These are phyloP conservation scores for Theristus sp. DNA, from an alignment of 2,888 invertebrate genomes.

Conservation along the genomic window DNA sequence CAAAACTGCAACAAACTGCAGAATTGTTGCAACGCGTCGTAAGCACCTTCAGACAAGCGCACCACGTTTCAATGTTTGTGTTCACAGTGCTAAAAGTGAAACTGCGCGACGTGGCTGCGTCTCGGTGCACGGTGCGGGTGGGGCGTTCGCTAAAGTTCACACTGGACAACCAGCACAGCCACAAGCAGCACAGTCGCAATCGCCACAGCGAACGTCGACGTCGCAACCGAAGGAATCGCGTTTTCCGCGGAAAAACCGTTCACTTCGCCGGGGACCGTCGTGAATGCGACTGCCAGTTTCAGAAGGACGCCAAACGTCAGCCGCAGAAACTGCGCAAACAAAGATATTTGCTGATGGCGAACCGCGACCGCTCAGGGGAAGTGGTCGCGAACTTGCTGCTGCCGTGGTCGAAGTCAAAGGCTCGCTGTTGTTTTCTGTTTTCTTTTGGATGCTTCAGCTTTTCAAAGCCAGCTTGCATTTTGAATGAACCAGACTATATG, in stretches of 20 bases:
- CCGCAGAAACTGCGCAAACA: not conserved
- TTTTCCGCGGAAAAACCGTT: constrained; percentile 1
- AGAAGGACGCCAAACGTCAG: not conserved
- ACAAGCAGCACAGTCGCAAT: not conserved
- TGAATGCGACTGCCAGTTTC: constrained; percentile 1
- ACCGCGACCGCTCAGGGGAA: constrained; percentile 11
- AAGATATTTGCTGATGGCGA: constrained; percentile 16
- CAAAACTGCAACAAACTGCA: too few relatives aligned
- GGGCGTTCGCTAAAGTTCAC: constrained; percentile 18
- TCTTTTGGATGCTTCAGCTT: too few relatives aligned
- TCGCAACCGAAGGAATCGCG: not conserved
- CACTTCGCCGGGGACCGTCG: not conserved
- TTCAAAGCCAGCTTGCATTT: too few relatives aligned
- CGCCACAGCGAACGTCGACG: not conserved
- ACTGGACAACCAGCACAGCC: constrained; percentile 11
- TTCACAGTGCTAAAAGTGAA: constrained; percentile 18
- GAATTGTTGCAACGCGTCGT: too few relatives aligned
- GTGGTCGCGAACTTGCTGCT: constrained; percentile 19
- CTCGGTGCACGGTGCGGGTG: constrained; percentile 15
- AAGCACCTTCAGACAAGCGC: too few relatives aligned
- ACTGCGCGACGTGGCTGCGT: constrained; percentile 12
- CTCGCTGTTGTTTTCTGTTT: too few relatives aligned
- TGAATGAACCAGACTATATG: too few relatives aligned
- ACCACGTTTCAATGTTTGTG: not conserved
- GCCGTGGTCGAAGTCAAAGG: constrained; percentile 24